Evolutionary conservation across 2,797 vertebrate genomes (phyloP), one percentile per base, ranked within the genome.

Genomic region (Acanthopagrus latus): DNA sequence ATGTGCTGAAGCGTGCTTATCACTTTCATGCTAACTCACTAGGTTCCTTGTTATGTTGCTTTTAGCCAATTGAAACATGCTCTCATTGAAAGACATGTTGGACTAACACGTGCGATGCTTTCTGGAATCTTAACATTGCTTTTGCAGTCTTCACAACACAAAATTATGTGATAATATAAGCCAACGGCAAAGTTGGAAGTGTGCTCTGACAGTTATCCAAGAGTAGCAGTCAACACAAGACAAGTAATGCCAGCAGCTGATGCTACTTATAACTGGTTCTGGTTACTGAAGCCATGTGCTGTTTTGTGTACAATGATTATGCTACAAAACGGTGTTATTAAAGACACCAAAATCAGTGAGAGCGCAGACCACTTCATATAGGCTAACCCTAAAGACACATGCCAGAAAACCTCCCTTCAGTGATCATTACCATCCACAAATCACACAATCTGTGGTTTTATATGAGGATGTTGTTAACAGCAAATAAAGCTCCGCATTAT

Each of bases 221-320:
- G 25, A 46, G 3, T 2, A n/a, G 8, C 50, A 62, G 7, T 62
- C 41, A 56, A 14, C 18, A 33, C 9, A 38, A 58, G 38, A 7
- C 13, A 10, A 20, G 5, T 16, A 29, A 50, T 3, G 3, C n/a
- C 11, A 33, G 25, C 46, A 65, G 25, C 41, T 78, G 46, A 65
- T 59, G 23, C 38, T n/a, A 21, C 10, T 5, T 64, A 11, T 41
- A 63, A 17, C 9, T 25, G 12, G 46, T 55, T 21, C 2, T 5
- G 0, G 68, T 58, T 33, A 51, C 47, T 63, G 14, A 64, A 50
- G 43, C 27, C 13, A 55, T 63, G 41, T 41, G 58, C 65, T 64
- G 50, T n/a, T 52, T 51, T 43, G 70, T 64, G 48, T 50, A 76
- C 44, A 29, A 29, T 11, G 3, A 64, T 38, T 38, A 71, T 51